Base-by-base conservation (phyloP, 2,888 invertebrate species). In the Sphecodes monilicornis region DNA sequence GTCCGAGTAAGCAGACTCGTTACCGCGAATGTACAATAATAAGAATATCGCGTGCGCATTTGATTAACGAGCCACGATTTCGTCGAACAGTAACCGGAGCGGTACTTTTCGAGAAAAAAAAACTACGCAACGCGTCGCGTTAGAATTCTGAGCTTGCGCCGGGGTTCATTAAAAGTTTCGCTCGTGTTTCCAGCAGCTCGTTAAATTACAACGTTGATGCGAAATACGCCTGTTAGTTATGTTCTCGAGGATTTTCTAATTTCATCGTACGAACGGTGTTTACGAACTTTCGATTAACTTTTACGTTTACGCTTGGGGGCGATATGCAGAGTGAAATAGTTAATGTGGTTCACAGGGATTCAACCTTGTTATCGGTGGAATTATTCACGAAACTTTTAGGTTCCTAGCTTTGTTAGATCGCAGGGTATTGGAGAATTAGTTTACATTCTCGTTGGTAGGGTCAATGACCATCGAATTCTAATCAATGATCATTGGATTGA, bases 1-100 rank as follows among this genome's bases (percentile, higher is more conserved):
- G 72, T 72, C 26, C 29, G 68, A 16, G 39, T 29, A 75, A 43
- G 41, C 73, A 18, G 66, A 22, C 66, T 32, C 32, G 66, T 16
- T 74, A 70, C 10, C 32, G 39, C 29, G 57, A 54, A n/a, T n/a
- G 43, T 46, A 41, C n/a, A 10, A 16, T 80, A 75, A 84, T 60
- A 78, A 80, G 50, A 60, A 57, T 54, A 43, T 71, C 26, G 82
- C 78, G 80, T 81, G 80, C 41, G 3, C 43, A 36, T 46, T 74
- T 69, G 57, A 69, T 74, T 71, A 74, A 78, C 70, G 29, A 69
- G 11, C 39, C 29, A 29, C 18, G 71, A 50, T 46, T 36, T 74
- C 46, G 13, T 54, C 41, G 39, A n/a, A 39, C 29, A 4, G 18
- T 3, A n/a, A 1, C 39, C 13, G n/a, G 3, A 43, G 3, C 50